A percentile compares a stretch with the other conserved stretches of the same genome.
Evolutionary conservation across 2,888 invertebrate species (phyloP).

Genomic region (Lasioglossum pauxillum): DNA sequence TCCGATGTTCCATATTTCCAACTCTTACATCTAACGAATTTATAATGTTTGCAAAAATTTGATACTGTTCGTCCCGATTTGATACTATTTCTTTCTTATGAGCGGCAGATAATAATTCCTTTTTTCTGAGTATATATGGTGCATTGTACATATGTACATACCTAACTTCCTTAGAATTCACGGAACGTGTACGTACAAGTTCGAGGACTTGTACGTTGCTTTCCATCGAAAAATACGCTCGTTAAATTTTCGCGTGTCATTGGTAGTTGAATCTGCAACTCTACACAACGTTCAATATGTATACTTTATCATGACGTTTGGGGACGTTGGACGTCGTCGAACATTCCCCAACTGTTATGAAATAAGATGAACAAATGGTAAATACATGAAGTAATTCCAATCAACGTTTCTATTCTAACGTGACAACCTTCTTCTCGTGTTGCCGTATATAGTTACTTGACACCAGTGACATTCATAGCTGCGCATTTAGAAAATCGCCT

Average conservation of each 20-base stretch:
- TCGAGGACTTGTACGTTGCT: neutral
- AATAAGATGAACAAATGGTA: neutral
- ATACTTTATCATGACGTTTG: neutral
- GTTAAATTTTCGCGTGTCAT: neutral
- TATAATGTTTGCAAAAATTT: neutral
- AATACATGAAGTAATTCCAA: neutral
- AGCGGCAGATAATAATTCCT: slow-evolving; percentile 26
- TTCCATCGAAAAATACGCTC: slow-evolving; percentile 8
- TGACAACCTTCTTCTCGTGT: neutral
- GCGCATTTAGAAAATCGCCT: neutral
- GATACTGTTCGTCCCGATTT: neutral
- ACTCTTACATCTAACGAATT: neutral
- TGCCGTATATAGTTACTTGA: neutral
- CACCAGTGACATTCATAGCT: neutral
- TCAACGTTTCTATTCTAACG: neutral
- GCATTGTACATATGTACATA: neutral
- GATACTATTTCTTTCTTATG: neutral
- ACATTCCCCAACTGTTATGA: neutral
- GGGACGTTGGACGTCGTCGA: neutral
- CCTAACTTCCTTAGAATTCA: slow-evolving; percentile 10
- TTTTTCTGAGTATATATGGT: slow-evolving; percentile 8
- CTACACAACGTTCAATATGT: neutral
- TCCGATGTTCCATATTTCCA: neutral
- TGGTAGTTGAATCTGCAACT: neutral
- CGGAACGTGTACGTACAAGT: slow-evolving; percentile 5